Evolutionary conservation across 2,888 invertebrate species (phyloP).

Genomic region (Agrilus biguttatus): DNA sequence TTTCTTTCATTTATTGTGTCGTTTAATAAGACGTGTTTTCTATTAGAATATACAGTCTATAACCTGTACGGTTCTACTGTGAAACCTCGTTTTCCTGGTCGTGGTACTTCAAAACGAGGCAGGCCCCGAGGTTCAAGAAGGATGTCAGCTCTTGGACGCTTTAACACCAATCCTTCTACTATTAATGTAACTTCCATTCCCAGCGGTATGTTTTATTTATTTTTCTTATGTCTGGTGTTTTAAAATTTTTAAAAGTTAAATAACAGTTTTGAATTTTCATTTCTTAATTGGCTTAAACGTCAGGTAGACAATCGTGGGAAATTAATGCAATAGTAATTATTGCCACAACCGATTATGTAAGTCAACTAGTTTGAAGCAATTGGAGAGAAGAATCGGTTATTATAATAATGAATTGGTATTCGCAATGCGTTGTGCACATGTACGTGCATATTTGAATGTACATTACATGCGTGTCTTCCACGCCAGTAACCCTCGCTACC

Average conservation of each 20-base stretch:
- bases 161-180: conserved; percentile 9
- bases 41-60: conserved; percentile 25
- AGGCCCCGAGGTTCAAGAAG: conserved; percentile 61
- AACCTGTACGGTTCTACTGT: conserved; percentile 28
- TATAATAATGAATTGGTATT: too few species aligned
- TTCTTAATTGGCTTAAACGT: too few species aligned
- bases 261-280: too few species aligned
- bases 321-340: neutral
- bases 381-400: too few species aligned
- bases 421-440: too few species aligned
- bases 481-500: too few species aligned
- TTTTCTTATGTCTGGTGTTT: too few species aligned
- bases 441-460: too few species aligned
- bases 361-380: too few species aligned
- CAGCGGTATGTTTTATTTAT: neutral
- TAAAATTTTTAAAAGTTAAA: too few species aligned
- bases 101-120: conserved; percentile 53
- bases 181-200: neutral
- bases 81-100: conserved; percentile 30
- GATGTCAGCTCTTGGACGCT: conserved; percentile 33
- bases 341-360: neutral
- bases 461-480: too few species aligned
- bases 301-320: too few species aligned
- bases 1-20: neutral
- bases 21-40: conserved; percentile 1